Base-by-base conservation (phyloP, 92 coral and sea anemone species). In the Pocillopora meandrina region DNA sequence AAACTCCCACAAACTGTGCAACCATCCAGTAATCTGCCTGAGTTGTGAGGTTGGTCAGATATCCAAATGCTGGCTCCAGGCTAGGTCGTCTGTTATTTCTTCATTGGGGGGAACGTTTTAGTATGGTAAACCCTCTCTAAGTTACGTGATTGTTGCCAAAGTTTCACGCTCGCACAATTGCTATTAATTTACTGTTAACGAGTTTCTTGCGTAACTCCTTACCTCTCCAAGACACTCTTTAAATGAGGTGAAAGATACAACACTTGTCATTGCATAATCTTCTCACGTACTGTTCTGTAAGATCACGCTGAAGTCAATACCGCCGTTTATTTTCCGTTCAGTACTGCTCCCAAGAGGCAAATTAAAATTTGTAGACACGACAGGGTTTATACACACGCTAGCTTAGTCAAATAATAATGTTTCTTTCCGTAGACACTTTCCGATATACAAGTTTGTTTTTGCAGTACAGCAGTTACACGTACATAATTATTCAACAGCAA, bases 171-270 rank as follows among this genome's bases (percentile, higher is more conserved):
- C 8, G 8, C 21, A 56, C 20, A 74, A 36, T 20, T 74, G 35
- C 65, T 42, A 74, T 74, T 26, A 74, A 74, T 74, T 56, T 74
- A 12, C 78, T 74, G 78, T 74, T 74, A 74, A 74, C 61, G 78
- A 23, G 63, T 21, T 14, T 20, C 65, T 74, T 74, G 47, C 78
- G 78, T 47, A 56, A 74, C 16, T 31, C 56, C 74, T 71, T 81
- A 60, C 55, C 75, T 15, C 19, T 64, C 52, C 36, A 23, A 61
- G 33, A 56, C 56, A 49, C 80, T 42, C 52, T 42, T 42, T 56
- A 13, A 26, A 59, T 59, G 66, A 80, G 11, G 66, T 52, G 72
- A 21, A 61, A 47, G 31, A 52, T 19, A 63, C 31, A 63, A 12
- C 11, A 74, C 35, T 74, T 17, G 15, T 63, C 47, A 42, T 57